A percentile compares a stretch with the other conserved stretches of the same genome.
phyloP scores from a whole-genome alignment of 2,113 vertebrate species.

The Elachura formosa region DNA sequence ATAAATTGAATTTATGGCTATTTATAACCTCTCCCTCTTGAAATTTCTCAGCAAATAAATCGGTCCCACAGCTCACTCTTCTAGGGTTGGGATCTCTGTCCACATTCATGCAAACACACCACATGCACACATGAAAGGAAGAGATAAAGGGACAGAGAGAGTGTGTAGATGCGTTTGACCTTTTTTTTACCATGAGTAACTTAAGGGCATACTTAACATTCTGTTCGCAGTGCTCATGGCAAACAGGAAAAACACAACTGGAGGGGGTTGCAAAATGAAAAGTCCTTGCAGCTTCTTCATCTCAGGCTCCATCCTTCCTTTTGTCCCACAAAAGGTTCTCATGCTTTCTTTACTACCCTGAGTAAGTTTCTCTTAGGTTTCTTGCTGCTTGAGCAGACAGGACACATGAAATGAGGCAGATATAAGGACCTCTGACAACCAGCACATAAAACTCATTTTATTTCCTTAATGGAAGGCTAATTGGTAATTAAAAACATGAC shows the following conservation, averaged over 20 bases:
- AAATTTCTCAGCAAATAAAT: background rate
- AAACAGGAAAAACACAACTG: constrained; percentile 7
- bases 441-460: constrained; percentile 42
- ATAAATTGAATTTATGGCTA: constrained; percentile 52
- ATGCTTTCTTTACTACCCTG: background rate
- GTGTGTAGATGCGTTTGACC: background rate
- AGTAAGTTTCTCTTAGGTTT: background rate
- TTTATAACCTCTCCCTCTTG: constrained; percentile 18
- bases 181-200: background rate
- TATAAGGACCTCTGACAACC: constrained; percentile 31
- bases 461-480: constrained; percentile 54
- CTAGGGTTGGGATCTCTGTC: background rate
- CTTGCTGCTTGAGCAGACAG: background rate
- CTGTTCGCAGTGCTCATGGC: constrained; percentile 15
- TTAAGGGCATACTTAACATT: constrained; percentile 51
- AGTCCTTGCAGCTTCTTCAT: background rate
- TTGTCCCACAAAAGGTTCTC: background rate
- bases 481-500: constrained; percentile 52
- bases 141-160: background rate
- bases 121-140: accelerated
- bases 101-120: background rate
- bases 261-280: constrained; percentile 23
- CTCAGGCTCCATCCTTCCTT: background rate
- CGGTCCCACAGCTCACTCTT: background rate
- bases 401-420: background rate